These are phyloP conservation scores for Myrmecophaga tridactyla DNA, from an alignment of 2,113 vertebrate species.

Conservation along the genomic window DNA sequence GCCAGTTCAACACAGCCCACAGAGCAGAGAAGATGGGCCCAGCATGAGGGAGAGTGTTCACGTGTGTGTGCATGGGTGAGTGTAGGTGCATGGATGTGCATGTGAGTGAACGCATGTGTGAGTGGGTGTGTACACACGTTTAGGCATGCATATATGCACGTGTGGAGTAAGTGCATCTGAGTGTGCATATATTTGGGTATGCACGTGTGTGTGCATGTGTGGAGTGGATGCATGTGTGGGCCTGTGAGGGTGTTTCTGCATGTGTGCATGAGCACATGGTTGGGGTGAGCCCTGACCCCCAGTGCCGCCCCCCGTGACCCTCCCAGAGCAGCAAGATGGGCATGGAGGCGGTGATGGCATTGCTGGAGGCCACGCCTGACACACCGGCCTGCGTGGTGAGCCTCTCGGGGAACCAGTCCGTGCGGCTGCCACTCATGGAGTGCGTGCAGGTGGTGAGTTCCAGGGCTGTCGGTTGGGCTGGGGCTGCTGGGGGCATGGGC, in stretches of 20 bases:
- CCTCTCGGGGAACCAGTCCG: slow-evolving; percentile 92
- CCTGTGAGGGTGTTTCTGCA: no score
- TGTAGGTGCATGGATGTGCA: no score
- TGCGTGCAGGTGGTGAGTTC: slow-evolving; percentile 94
- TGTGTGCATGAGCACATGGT: no score
- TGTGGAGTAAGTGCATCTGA: no score
- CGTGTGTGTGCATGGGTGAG: no score
- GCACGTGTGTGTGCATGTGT: no score
- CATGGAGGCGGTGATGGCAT: slow-evolving; percentile 93
- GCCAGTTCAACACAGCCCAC: background rate
- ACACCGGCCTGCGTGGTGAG: slow-evolving; percentile 94
- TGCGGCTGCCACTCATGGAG: slow-evolving; percentile 95
- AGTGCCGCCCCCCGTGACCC: fast-evolving
- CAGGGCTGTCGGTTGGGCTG: fast-evolving
- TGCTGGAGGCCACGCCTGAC: slow-evolving; percentile 92
- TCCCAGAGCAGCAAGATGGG: slow-evolving; percentile 94
- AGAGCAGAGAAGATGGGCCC: no score
- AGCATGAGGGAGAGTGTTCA: background rate
- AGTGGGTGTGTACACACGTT: no score
- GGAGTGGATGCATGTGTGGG: background rate
- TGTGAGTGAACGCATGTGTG: no score
- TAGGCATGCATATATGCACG: no score
- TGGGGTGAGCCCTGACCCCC: background rate
- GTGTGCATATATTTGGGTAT: no score
- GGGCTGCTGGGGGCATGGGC: background rate